These are phyloP conservation scores for Scomber colias DNA, from an alignment of 2,113 vertebrate species.

Conservation along the genomic window DNA sequence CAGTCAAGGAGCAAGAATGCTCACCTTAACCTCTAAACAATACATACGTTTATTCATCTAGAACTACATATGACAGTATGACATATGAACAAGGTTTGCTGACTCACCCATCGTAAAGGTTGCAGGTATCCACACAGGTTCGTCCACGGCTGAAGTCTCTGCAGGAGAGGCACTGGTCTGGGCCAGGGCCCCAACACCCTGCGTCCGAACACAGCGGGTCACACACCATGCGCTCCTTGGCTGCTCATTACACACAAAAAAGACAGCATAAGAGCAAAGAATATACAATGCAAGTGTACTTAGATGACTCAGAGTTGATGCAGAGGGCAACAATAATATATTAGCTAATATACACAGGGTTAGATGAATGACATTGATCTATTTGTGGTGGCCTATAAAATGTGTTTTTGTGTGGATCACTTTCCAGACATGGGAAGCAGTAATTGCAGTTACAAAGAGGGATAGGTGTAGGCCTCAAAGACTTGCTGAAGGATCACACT, in stretches of 20 bases:
- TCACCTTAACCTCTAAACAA: not conserved
- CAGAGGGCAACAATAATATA: slow-evolving; percentile 27
- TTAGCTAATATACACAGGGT: slow-evolving; percentile 11
- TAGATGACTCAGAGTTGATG: slow-evolving; percentile 1
- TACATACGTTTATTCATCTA: not conserved
- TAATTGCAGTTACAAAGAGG: slow-evolving; percentile 26
- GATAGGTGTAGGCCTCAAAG: slow-evolving; percentile 7
- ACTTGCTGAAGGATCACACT: not conserved
- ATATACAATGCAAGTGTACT: not conserved
- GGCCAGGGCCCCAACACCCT: slow-evolving; percentile 96
- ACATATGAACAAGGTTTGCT: not conserved
- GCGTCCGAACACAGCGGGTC: slow-evolving; percentile 92
- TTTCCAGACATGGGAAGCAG: slow-evolving; percentile 9
- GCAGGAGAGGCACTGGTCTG: slow-evolving; percentile 95
- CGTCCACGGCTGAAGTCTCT: slow-evolving; percentile 92
- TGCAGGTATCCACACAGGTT: slow-evolving; percentile 93
- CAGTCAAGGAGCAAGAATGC: slow-evolving; percentile 19
- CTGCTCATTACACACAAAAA: slow-evolving; percentile 79
- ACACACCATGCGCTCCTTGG: slow-evolving; percentile 92
- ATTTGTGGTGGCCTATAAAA: slow-evolving; percentile 45
- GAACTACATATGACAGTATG: not conserved
- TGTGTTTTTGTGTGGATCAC: not conserved
- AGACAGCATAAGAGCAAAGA: not conserved
- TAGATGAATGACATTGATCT: slow-evolving; percentile 15
- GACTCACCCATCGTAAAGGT: slow-evolving; percentile 94